Evolutionary conservation across 2,888 invertebrate species (phyloP).

Genomic region (Mythimna pallens): DNA sequence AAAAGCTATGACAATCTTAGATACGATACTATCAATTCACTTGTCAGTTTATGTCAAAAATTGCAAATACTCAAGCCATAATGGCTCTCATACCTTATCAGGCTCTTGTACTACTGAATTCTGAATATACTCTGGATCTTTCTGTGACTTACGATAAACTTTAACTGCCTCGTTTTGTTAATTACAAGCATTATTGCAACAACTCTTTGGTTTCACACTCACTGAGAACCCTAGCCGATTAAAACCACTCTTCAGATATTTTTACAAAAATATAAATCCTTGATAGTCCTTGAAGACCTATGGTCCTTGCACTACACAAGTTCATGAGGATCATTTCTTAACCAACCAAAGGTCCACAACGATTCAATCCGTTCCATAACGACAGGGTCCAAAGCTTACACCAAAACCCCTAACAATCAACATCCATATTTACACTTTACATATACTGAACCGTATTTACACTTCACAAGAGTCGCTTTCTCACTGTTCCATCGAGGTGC

Average conservation of each 20-base stretch:
- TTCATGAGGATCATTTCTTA: not conserved
- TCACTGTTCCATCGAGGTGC: slow-evolving; percentile 70
- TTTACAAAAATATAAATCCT: slow-evolving; percentile 12
- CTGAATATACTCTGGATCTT: slow-evolving; percentile 36
- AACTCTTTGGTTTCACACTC: slow-evolving; percentile 87
- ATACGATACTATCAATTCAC: slow-evolving; percentile 40
- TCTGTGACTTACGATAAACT: slow-evolving; percentile 48
- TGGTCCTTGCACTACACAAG: not conserved
- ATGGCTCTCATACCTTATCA: not conserved
- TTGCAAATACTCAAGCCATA: slow-evolving; percentile 17
- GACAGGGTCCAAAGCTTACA: slow-evolving; percentile 67
- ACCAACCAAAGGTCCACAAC: slow-evolving; percentile 4
- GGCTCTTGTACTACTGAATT: slow-evolving; percentile 9
- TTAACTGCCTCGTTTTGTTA: slow-evolving; percentile 65
- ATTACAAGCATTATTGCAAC: slow-evolving; percentile 72
- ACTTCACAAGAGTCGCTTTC: slow-evolving; percentile 79
- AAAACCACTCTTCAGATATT: slow-evolving; percentile 28
- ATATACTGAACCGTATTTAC: slow-evolving; percentile 77
- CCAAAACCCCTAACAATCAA: slow-evolving; percentile 67
- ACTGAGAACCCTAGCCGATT: slow-evolving; percentile 57
- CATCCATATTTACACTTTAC: slow-evolving; percentile 81
- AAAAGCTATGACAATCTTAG: slow-evolving; percentile 53
- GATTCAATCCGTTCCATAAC: slow-evolving; percentile 33
- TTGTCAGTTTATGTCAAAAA: slow-evolving; percentile 39
- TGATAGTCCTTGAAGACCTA: not conserved